Conservation (phyloP, 2,888 invertebrate genomes). For the Megaustenia siamemsis region DNA sequence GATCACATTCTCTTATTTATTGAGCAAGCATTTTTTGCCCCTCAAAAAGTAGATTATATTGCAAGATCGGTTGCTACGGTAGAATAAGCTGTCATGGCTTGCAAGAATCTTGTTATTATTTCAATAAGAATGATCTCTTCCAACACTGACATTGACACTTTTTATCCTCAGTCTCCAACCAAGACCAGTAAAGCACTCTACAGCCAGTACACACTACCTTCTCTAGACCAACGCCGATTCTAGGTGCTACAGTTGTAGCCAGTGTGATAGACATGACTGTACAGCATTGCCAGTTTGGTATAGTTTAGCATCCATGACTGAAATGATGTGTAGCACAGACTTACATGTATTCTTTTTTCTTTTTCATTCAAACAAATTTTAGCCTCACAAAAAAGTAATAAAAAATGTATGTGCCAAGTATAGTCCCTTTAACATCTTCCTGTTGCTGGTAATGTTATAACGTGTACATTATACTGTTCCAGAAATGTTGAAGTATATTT, state of each 20-base stretch:
- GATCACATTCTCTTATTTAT: too few species aligned
- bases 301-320: not conserved
- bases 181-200: constrained; percentile 73
- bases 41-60: too few species aligned
- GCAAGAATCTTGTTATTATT: too few species aligned
- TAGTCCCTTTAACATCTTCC: too few species aligned
- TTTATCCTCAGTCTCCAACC: constrained; percentile 64
- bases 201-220: constrained; percentile 73
- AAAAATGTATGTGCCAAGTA: not conserved
- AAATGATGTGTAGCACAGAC: not conserved
- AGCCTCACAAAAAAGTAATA: not conserved
- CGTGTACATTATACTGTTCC: too few species aligned
- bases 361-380: not conserved
- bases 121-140: too few species aligned
- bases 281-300: not conserved
- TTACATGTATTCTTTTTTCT: not conserved
- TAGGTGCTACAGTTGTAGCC: not conserved
- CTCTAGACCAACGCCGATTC: constrained; percentile 66
- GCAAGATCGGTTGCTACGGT: too few species aligned
- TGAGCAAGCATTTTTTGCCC: too few species aligned
- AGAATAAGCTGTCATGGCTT: too few species aligned
- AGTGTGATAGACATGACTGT: not conserved
- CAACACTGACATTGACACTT: not conserved
- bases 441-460: too few species aligned
- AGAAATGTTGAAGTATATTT: too few species aligned